Evolutionary conservation across 2,888 invertebrate genomes (phyloP), one percentile per base, ranked within the genome.

Genomic region (Acheta domesticus): DNA sequence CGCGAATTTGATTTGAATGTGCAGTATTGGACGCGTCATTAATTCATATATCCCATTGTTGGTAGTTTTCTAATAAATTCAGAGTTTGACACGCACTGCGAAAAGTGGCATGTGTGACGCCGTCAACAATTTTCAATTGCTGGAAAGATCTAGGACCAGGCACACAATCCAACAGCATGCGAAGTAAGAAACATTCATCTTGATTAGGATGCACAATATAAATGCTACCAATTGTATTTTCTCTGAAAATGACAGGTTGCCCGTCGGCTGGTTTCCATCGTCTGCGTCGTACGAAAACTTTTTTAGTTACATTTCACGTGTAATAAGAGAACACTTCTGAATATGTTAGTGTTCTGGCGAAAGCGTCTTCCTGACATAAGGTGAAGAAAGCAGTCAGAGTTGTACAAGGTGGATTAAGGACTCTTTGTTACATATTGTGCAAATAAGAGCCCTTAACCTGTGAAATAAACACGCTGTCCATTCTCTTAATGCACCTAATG

Each of bases 231-330:
- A n/a, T n/a, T n/a, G n/a, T n/a, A n/a, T n/a, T n/a, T n/a, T n/a
- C n/a, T n/a, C n/a, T n/a, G n/a, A n/a, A n/a, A n/a, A n/a, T n/a
- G n/a, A n/a, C n/a, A n/a, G n/a, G n/a, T n/a, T n/a, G n/a, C n/a
- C n/a, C n/a, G n/a, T n/a, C n/a, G n/a, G n/a, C n/a, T n/a, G n/a
- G n/a, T n/a, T n/a, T n/a, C n/a, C n/a, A n/a, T n/a, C n/a, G n/a
- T n/a, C n/a, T n/a, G n/a, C n/a, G n/a, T n/a, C n/a, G n/a, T n/a
- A n/a, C n/a, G n/a, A n/a, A n/a, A n/a, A n/a, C n/a, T n/a, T n/a
- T n/a, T n/a, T n/a, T 81, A 83, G 19, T 76, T 49, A 21, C 79
- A 79, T 77, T 79, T 77, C 74, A 79, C 77, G 74, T 79, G 79
- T 79, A 77, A 77, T 77, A 79, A 14, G 12, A 23, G 36, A 74